phyloP scores from a whole-genome alignment of 2,797 vertebrate genomes.

The Agapornis canus region DNA sequence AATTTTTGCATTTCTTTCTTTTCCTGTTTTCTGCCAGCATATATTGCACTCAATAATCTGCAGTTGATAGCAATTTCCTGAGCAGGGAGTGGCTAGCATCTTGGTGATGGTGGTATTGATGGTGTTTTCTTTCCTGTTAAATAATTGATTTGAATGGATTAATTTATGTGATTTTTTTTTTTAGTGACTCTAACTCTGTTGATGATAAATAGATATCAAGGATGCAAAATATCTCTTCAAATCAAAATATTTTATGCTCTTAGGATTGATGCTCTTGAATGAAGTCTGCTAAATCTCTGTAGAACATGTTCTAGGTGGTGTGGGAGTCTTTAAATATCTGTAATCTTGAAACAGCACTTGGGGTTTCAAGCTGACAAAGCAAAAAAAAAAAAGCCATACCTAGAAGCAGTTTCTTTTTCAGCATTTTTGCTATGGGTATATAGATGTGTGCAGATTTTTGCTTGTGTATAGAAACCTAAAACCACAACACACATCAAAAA shows the following conservation, averaged over 20 bases:
- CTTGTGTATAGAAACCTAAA: background rate
- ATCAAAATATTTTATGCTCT: background rate
- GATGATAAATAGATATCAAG: background rate
- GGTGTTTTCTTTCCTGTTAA: background rate
- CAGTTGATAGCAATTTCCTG: constrained; percentile 58
- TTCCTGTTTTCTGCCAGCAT: constrained; percentile 17
- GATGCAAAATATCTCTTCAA: background rate
- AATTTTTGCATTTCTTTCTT: constrained; percentile 48
- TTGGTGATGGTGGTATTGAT: constrained; percentile 22
- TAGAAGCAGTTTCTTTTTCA: background rate
- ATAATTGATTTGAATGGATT: background rate
- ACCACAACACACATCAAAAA: accelerated
- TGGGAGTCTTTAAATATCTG: constrained; percentile 1
- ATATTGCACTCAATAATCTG: constrained; percentile 41
- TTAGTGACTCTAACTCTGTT: background rate
- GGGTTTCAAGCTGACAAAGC: background rate
- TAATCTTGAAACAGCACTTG: background rate
- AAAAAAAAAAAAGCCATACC: background rate
- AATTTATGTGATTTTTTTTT: background rate
- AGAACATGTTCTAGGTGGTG: background rate
- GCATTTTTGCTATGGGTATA: background rate
- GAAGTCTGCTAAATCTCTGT: background rate
- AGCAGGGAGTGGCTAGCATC: constrained; percentile 25
- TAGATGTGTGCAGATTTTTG: background rate
- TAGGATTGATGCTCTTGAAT: background rate